A percentile compares a stretch with the other conserved stretches of the same genome.
These are phyloP conservation scores for Xenops minutus DNA, from an alignment of 2,797 vertebrate species.

Conservation along the genomic window DNA sequence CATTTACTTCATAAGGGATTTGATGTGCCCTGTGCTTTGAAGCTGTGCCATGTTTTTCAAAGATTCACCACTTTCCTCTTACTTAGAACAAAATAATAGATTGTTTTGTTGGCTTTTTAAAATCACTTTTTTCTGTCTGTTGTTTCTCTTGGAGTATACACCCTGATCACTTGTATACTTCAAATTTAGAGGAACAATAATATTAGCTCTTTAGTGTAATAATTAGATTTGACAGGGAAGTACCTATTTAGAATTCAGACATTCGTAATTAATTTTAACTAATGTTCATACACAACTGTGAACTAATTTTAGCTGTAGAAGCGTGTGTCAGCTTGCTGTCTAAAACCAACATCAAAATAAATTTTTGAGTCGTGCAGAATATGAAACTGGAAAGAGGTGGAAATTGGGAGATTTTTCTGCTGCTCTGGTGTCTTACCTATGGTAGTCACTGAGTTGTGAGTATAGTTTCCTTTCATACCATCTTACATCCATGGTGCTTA, in stretches of 20 bases:
- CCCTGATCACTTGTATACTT: background rate
- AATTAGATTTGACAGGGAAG: background rate
- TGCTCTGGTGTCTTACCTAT: fast-evolving
- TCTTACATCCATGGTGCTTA: background rate
- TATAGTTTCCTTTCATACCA: background rate
- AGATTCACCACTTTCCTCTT: background rate
- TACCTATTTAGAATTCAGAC: background rate
- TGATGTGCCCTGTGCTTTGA: background rate
- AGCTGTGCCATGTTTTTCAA: background rate
- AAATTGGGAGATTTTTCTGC: background rate
- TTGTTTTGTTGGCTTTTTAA: background rate
- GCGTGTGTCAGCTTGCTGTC: background rate
- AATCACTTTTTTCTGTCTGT: background rate
- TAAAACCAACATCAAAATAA: background rate
- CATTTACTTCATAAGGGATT: background rate
- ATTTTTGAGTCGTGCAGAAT: background rate
- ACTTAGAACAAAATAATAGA: background rate
- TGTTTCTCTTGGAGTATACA: background rate
- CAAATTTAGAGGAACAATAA: background rate
- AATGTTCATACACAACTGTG: background rate
- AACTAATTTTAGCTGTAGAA: background rate
- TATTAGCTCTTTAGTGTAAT: background rate
- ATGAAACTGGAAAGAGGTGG: background rate
- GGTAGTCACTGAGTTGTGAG: background rate
- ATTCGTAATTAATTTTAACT: background rate